A percentile compares a stretch with the other conserved stretches of the same genome.
These are phyloP conservation scores for Steromphala cineraria DNA, from an alignment of 2,888 invertebrate genomes.

Conservation along the genomic window DNA sequence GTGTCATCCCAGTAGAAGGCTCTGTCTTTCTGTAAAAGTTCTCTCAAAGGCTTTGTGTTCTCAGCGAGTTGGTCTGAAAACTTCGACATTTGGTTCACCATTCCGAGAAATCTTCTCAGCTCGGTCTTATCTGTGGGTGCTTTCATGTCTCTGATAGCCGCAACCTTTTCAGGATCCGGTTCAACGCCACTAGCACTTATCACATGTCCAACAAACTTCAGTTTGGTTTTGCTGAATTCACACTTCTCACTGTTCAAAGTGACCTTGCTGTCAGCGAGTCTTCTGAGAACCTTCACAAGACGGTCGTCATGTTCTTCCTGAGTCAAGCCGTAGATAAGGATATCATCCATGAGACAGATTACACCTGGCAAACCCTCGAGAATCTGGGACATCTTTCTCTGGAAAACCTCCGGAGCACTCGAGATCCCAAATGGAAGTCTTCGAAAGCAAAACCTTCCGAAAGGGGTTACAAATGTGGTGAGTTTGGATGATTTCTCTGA, in stretches of 20 bases:
- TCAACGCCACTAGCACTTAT: neutral
- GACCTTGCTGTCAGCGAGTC: too few relatives aligned
- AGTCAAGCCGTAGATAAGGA: too few relatives aligned
- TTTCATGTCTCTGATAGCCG: neutral
- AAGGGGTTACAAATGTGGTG: conserved; percentile 27
- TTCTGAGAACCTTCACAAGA: too few relatives aligned
- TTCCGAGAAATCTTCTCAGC: neutral
- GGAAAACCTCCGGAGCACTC: conserved; percentile 32
- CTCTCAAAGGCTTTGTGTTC: neutral
- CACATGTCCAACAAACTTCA: neutral
- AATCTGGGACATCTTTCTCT: too few relatives aligned
- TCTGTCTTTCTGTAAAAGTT: neutral
- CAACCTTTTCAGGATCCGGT: neutral
- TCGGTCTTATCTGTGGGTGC: neutral
- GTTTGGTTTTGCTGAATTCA: neutral
- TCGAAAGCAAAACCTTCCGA: conserved; percentile 34
- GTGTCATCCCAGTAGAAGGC: neutral
- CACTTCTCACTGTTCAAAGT: too few relatives aligned
- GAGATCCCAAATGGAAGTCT: conserved; percentile 41
- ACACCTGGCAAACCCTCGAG: conserved; percentile 30
- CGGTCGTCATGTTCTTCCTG: too few relatives aligned
- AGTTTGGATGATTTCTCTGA: too few relatives aligned
- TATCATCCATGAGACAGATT: neutral
- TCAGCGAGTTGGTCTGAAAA: neutral
- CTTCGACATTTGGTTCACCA: neutral